Evolutionary conservation across 2,888 invertebrate genomes (phyloP), one percentile per base, ranked within the genome.

Genomic region (Trachelus stipa): DNA sequence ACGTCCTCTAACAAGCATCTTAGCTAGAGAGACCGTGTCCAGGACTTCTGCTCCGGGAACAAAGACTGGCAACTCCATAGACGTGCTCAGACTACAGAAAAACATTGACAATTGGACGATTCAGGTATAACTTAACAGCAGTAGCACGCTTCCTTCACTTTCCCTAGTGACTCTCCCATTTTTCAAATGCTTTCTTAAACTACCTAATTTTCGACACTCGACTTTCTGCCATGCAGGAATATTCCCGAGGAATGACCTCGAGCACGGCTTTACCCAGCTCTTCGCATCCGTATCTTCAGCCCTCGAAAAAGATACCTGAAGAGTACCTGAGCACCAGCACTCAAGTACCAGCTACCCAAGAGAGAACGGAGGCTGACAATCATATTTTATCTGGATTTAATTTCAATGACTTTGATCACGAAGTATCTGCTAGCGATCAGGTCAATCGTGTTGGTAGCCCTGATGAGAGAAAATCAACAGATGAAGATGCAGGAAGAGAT

Each of bases 101-200:
- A 96, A 96, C 84, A 97, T 97, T 78, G 96, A 97, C 85, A 95
- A 95, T 81, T 97, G 97, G 97, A 97, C 97, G 0, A 91, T 91
- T 79, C 90, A 91, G 87, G 91, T 91, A 82, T 23, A 81, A 77
- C 37, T n/a, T 37, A 74, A 9, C 34, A 71, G 15, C 71, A 71
- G 30, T 31, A 9, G 15, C 34, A 71, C 34, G 31, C 12, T 23
- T 9, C 23, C 56, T 9, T 56, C 56, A 56, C 56, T 56, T 56
- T 56, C 56, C 56, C 56, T 56, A 1, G 23, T 9, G 23, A 56
- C 56, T 56, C 23, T 56, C 23, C 56, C 9, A 56, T 56, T 56
- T 56, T 56, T 56, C 56, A 56, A 56, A 23, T 23, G 56, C 56
- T 56, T 56, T 56, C 56, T 56, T 56, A 56, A 56, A 9, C 23